These are phyloP conservation scores for Molossus alvarezi DNA, from an alignment of 2,797 vertebrate species.

Conservation along the genomic window DNA sequence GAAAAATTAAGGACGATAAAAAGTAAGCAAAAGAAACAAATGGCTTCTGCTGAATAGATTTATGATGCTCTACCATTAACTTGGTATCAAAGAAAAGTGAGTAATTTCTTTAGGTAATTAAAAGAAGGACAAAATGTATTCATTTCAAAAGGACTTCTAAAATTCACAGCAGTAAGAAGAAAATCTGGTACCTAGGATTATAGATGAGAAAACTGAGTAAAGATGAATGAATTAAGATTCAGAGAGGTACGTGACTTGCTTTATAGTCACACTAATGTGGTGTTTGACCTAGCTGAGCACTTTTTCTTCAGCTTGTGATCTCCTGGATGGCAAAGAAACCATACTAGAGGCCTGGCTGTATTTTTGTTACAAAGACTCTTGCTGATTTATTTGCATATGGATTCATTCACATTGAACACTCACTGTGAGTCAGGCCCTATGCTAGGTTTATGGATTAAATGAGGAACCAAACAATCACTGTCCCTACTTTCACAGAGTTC, in stretches of 20 bases:
- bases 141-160: slow-evolving; percentile 39
- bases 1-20: slow-evolving; percentile 48
- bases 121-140: slow-evolving; percentile 33
- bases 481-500: background rate
- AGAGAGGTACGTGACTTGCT: background rate
- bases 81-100: slow-evolving; percentile 62
- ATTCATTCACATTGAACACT: background rate
- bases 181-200: background rate
- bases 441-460: background rate
- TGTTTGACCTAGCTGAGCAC: background rate
- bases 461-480: background rate
- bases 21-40: slow-evolving; percentile 63
- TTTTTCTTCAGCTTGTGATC: background rate
- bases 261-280: background rate
- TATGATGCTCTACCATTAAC: slow-evolving; percentile 28
- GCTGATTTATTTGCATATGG: background rate
- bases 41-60: slow-evolving; percentile 63
- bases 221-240: background rate
- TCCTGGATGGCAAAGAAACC: background rate
- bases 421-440: background rate
- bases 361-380: background rate
- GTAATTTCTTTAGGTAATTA: slow-evolving; percentile 59
- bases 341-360: background rate
- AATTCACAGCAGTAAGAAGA: background rate
- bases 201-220: background rate